Evolutionary conservation across 2,113 vertebrate species (phyloP).

Genomic region (Dromiciops gliroides): DNA sequence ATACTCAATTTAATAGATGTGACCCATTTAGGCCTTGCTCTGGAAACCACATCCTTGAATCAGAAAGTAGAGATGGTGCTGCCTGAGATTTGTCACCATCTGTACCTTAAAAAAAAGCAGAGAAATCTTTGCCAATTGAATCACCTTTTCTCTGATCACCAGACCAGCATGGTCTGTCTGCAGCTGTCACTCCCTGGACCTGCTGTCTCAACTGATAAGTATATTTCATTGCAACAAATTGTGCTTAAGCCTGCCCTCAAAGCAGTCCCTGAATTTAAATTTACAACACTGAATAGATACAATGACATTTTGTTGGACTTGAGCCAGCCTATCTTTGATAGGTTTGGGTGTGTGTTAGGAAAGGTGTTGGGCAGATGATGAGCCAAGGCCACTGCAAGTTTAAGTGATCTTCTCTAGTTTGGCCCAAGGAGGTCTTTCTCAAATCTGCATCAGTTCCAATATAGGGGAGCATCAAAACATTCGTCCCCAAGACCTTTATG

Average conservation of each 20-base stretch:
- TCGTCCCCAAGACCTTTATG: background rate
- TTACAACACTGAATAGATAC: background rate
- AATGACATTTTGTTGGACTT: background rate
- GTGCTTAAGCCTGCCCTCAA: background rate
- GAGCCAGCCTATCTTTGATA: background rate
- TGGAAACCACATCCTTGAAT: background rate
- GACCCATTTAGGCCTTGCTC: background rate
- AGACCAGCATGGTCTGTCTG: fast-evolving
- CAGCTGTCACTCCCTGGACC: background rate
- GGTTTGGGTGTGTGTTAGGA: background rate
- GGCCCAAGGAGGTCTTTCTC: background rate
- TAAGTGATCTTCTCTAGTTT: background rate
- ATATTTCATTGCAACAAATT: background rate
- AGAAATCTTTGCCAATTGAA: background rate
- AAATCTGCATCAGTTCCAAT: background rate
- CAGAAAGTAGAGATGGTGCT: background rate
- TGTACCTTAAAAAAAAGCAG: background rate
- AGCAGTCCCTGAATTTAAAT: background rate
- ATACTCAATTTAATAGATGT: background rate
- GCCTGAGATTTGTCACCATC: background rate
- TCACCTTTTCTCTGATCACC: background rate
- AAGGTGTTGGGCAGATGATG: background rate
- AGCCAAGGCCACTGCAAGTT: background rate
- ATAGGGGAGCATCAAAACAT: background rate
- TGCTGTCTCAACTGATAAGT: background rate